Evolutionary conservation across 2,888 invertebrate genomes (phyloP), one percentile per base, ranked within the genome.

Genomic region (Lumbricus terrestris): DNA sequence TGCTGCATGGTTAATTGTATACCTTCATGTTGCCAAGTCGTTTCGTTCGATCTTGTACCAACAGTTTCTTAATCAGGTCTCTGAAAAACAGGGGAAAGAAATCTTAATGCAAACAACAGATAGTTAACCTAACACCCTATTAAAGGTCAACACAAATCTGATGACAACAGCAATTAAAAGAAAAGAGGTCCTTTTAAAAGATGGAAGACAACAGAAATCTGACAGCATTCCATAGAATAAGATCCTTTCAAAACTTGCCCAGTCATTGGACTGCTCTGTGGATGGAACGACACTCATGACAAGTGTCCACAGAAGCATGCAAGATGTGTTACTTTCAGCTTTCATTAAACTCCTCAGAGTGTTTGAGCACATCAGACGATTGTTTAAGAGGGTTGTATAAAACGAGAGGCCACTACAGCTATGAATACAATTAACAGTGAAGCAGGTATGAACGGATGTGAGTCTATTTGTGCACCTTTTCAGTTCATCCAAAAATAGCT

Each of bases 1-100:
- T 37, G 20, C 85, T 34, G 85, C 23, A 85, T 8, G 23, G n/a
- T n/a, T n/a, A n/a, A n/a, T n/a, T n/a, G n/a, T n/a, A n/a, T 85
- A 98, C 98, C 96, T 98, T 98, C 98, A 99, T 98, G 94, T 98
- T 98, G 88, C 99, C 99, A 92, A 99, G 96, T 93, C 99, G 96
- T 94, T 98, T 98, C 88, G 98, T 98, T 94, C 98, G 96, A 94
- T 99, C 99, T 93, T 97, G 97, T 88, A 97, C 97, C 92, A 99
- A 96, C 82, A 99, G 96, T 95, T 98, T 98, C 95, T 98, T 98
- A 90, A 99, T 97, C 93, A 99, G 96, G 95, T 99, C 99, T 93
- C 96, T 96, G 94, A 88, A n/a, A 82, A 90, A n/a, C 69, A 69
- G 69, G 8, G n/a, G 69, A 69, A 69, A n/a, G 8, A 0, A 69